Evolutionary conservation across 2,113 vertebrate species (phyloP), one percentile per base, ranked within the genome.

Genomic region (Pelusios castaneus): DNA sequence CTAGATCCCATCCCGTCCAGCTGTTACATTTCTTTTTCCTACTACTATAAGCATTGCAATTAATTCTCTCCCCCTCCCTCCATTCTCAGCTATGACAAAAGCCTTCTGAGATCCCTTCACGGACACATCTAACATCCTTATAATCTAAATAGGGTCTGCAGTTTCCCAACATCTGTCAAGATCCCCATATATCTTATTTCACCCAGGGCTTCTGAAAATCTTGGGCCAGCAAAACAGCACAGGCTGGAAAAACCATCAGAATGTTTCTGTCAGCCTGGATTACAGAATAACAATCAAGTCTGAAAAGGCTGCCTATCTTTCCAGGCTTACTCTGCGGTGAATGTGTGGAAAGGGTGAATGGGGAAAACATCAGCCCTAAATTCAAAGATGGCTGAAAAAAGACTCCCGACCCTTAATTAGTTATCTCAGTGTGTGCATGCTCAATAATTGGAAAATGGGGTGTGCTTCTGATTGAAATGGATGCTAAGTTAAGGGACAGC

Each of bases 201-300:
- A 47, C 2, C 34, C 58, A 70, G 5, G 6, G 43, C 0, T 0
- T 51, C 70, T 27, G 34, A 77, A 63, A 87, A 78, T 29, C 21
- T 16, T 25, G 78, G 54, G 21, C 75, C 90, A 58, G 11, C 16
- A 51, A 58, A 91, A 82, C 85, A 75, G 2, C 8, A 0, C 41
- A 76, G 73, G 11, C 41, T 76, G 13, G 13, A 45, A 76, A 45
- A 45, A 76, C 14, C 21, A 3, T 76, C 73, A 25, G 7, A 27
- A 45, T 76, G 24, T 45, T 76, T 76, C 73, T 76, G 41, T 76
- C 43, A 45, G 73, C 24, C 41, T 76, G 41, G 41, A 8, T 76
- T 76, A 76, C 43, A 27, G 25, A 43, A 45, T 12, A 24, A 38
- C 41, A 43, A 24, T 41, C 22, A 75, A 19, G 34, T 75, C 43